These are phyloP conservation scores for Agonopterix heracliana DNA, from an alignment of 2,888 invertebrate species.

Conservation along the genomic window DNA sequence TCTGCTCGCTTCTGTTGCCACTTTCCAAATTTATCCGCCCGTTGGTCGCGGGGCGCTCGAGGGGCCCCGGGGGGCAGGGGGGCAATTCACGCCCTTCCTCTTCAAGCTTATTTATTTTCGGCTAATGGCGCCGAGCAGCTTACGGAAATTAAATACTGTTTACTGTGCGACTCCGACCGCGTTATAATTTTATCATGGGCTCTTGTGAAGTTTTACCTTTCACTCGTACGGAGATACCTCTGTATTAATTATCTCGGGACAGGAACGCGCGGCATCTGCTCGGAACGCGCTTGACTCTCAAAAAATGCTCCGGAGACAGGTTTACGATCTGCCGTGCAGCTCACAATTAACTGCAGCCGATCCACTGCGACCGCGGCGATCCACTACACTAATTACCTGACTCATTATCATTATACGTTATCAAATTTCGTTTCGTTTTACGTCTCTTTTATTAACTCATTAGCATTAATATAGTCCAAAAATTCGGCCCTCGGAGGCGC, in stretches of 20 bases:
- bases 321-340: constrained; percentile 28
- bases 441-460: constrained; percentile 30
- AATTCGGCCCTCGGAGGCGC: constrained; percentile 17
- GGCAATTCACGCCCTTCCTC: constrained; percentile 52
- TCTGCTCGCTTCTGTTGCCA: constrained; percentile 65
- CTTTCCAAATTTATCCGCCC: constrained; percentile 41
- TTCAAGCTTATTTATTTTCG: constrained; percentile 60
- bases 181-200: constrained; percentile 38
- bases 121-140: constrained; percentile 54
- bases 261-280: constrained; percentile 20
- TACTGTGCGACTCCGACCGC: constrained; percentile 37
- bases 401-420: constrained; percentile 24
- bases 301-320: constrained; percentile 28
- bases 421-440: constrained; percentile 23
- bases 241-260: constrained; percentile 9
- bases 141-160: constrained; percentile 63
- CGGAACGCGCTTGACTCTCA: constrained; percentile 3
- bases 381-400: constrained; percentile 34
- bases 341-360: constrained; percentile 28
- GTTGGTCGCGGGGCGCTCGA: constrained; percentile 12
- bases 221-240: not conserved
- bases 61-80: constrained; percentile 15
- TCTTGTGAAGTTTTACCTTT: constrained; percentile 23
- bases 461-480: constrained; percentile 16
- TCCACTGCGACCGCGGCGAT: constrained; percentile 24